These are phyloP conservation scores for Pyrochroa serraticornis DNA, from an alignment of 2,888 invertebrate genomes.

Conservation along the genomic window DNA sequence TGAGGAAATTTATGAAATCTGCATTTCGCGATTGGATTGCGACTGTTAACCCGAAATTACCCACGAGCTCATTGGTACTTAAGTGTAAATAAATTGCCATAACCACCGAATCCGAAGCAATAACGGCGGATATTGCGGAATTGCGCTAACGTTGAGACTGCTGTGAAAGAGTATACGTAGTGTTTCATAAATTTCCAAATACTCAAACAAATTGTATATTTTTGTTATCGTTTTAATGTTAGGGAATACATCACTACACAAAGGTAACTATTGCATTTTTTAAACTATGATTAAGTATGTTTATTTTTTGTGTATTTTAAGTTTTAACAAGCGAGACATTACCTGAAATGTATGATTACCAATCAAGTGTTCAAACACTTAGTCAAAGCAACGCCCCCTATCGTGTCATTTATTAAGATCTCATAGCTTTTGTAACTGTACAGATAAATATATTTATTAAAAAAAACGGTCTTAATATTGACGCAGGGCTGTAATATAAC, in stretches of 20 bases:
- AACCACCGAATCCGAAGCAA: slow-evolving; percentile 9
- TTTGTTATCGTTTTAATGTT: slow-evolving; percentile 42
- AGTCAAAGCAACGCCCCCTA: slow-evolving; percentile 45
- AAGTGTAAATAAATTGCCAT: slow-evolving; percentile 12
- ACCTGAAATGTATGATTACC: slow-evolving; percentile 52
- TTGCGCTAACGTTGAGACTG: slow-evolving; percentile 26
- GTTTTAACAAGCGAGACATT: slow-evolving; percentile 37
- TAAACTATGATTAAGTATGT: slow-evolving; percentile 26
- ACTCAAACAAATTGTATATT: slow-evolving; percentile 46
- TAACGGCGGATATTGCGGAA: slow-evolving; percentile 14
- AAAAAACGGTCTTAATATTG: slow-evolving; percentile 27
- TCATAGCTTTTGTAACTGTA: slow-evolving; percentile 42
- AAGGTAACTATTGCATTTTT: slow-evolving; percentile 32
- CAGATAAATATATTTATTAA: slow-evolving; percentile 52
- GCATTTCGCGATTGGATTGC: not conserved
- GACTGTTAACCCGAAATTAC: not conserved
- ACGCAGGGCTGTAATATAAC: slow-evolving; percentile 55
- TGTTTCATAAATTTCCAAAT: slow-evolving; percentile 50
- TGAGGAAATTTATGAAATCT: slow-evolving; percentile 44
- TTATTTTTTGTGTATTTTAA: slow-evolving; percentile 37
- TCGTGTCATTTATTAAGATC: slow-evolving; percentile 22
- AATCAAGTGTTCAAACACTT: slow-evolving; percentile 51
- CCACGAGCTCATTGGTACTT: slow-evolving; percentile 26
- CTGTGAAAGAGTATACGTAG: slow-evolving; percentile 31
- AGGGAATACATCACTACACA: slow-evolving; percentile 32